A percentile compares a stretch with the other conserved stretches of the same genome.
Evolutionary conservation across 1,140 invertebrate species (phyloP).

Genomic region (Aphelinus atriplicis): DNA sequence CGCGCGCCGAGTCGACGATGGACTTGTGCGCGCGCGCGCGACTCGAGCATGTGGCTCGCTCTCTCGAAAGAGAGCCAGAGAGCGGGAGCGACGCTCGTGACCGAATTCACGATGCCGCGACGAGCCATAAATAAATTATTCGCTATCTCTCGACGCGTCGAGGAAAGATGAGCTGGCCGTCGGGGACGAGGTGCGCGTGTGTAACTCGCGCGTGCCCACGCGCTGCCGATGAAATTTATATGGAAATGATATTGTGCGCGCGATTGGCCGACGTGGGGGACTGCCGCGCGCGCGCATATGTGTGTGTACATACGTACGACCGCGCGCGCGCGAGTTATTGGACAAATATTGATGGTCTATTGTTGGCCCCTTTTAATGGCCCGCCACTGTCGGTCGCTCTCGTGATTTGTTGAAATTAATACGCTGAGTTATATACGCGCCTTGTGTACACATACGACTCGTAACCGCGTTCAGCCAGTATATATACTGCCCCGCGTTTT

Average conservation of each 20-base stretch:
- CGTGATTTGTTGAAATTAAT: conserved; percentile 31
- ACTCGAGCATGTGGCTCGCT: neutral
- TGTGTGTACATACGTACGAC: no score
- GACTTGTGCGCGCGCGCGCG: neutral
- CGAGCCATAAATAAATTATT: conserved; percentile 40
- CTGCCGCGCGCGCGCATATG: no score
- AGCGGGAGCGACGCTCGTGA: conserved; percentile 4
- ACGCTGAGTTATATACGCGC: neutral
- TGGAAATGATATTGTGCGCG: conserved; percentile 33
- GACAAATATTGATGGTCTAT: conserved; percentile 36
- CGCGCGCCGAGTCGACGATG: neutral
- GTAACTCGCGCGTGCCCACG: no score
- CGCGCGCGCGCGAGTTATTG: neutral
- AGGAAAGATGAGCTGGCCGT: no score
- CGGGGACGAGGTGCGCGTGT: no score
- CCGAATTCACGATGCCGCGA: conserved; percentile 17
- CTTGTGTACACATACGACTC: neutral
- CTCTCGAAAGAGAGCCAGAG: no score
- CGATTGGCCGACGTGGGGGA: conserved; percentile 2
- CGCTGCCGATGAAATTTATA: conserved; percentile 20
- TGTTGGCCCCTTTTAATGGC: conserved; percentile 33
- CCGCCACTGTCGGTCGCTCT: neutral
- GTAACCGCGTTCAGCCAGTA: no score
- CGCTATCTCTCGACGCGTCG: conserved; percentile 12
- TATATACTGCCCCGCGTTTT: no score